Evolutionary conservation across 2,113 vertebrate genomes (phyloP).

Genomic region (Oxyura jamaicensis): DNA sequence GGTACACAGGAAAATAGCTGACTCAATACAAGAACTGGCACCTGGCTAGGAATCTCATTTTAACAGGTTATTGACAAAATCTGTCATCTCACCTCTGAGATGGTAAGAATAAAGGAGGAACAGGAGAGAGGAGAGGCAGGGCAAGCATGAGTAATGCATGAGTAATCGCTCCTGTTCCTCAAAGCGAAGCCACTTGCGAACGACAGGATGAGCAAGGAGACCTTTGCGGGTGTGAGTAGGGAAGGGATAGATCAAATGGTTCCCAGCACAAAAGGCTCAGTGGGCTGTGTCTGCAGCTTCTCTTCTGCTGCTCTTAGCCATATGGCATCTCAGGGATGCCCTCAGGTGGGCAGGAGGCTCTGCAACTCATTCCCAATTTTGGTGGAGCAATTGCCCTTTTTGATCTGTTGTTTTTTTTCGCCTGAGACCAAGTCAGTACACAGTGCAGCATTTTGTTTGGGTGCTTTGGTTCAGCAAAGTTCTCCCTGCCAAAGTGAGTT

Average conservation of each 20-base stretch:
- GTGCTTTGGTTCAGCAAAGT: background rate
- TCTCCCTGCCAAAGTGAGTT: background rate
- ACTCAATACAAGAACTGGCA: background rate
- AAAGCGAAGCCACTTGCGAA: background rate
- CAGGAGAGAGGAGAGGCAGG: background rate
- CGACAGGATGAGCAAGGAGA: background rate
- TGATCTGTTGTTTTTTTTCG: background rate
- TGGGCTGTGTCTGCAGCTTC: rapidly evolving
- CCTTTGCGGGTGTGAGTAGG: background rate
- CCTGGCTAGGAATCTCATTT: background rate
- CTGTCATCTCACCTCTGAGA: background rate
- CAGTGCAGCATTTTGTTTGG: background rate
- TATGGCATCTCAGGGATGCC: background rate
- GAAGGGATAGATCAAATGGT: background rate
- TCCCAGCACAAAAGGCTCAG: background rate
- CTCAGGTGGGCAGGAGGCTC: background rate
- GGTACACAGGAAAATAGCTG: background rate
- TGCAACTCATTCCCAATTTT: background rate
- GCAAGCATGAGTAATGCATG: background rate
- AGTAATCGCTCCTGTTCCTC: background rate
- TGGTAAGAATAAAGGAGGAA: background rate
- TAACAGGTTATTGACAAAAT: background rate
- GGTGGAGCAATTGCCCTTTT: background rate
- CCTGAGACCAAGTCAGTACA: background rate
- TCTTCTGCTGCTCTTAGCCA: background rate